These are phyloP conservation scores for Seira musarum DNA, from an alignment of 2,888 invertebrate species.

Conservation along the genomic window DNA sequence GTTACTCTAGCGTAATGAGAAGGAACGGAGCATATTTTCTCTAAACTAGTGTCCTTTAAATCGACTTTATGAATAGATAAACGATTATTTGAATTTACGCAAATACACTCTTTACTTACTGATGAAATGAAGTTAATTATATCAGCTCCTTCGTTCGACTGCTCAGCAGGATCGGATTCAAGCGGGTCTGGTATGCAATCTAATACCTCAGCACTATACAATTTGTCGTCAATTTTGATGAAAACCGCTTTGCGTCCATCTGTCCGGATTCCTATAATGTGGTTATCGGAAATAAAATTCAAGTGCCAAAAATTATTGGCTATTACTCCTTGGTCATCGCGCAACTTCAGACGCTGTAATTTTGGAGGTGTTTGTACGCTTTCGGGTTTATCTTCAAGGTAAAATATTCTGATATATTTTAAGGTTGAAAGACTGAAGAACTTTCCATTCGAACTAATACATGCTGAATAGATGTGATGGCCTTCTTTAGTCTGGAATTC, in stretches of 20 bases:
- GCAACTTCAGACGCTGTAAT: conserved; percentile 15
- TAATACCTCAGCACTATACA: conserved; percentile 8
- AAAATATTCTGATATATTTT: conserved; percentile 42
- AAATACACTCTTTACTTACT: conserved; percentile 42
- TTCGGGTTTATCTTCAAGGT: background rate
- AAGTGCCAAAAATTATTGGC: conserved; percentile 45
- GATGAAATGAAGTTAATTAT: no score
- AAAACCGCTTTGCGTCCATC: conserved; percentile 49
- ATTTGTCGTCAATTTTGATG: conserved; percentile 30
- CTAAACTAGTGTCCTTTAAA: conserved; percentile 16
- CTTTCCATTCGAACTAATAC: conserved; percentile 54
- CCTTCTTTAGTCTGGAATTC: conserved; percentile 59
- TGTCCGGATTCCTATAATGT: conserved; percentile 49
- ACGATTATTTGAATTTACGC: conserved; percentile 35
- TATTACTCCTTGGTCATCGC: conserved; percentile 9
- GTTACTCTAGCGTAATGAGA: conserved; percentile 53
- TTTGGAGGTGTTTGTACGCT: background rate
- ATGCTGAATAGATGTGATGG: conserved; percentile 56
- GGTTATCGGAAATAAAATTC: conserved; percentile 39
- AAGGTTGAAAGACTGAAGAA: conserved; percentile 58
- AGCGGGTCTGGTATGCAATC: conserved; percentile 35
- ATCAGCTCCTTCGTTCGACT: conserved; percentile 40
- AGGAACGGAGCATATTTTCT: conserved; percentile 47
- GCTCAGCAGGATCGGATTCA: conserved; percentile 27
- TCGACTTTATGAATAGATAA: conserved; percentile 45